Evolutionary conservation across 1,140 invertebrate species (phyloP), one percentile per base, ranked within the genome.

Genomic region (Papilio machaon): DNA sequence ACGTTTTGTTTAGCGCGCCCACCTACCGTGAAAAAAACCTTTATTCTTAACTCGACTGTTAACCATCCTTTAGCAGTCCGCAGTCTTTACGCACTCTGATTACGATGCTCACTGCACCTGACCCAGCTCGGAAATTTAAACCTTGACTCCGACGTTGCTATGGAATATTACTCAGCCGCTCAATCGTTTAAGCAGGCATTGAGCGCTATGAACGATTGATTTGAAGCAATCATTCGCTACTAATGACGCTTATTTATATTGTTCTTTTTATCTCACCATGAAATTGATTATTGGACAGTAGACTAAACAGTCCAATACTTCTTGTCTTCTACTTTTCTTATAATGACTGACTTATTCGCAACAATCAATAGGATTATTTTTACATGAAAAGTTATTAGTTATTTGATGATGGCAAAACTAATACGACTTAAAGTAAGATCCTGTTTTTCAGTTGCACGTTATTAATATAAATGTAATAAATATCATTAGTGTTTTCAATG

Each of bases 11-110:
- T 49, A 76, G 47, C 74, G 43, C 43, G 74, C 19, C 23, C 46
- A 76, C 47, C 10, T 76, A 76, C 74, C 74, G 74, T 76, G 73
- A 75, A 75, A 75, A 43, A 52, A 76, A 47, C 23, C 74, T 76
- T 76, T 76, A 76, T 76, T 54, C 74, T 76, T 76, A 49, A 52
- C 74, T 76, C 43, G n/a, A 49, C 74, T 73, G 38, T 76, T 52
- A 76, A 76, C 74, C 74, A 47, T 49, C 74, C 74, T 76, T 76
- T 49, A 49, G 74, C 47, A 30, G 52, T 54, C 74, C 74, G 74
- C 74, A 76, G 13, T 76, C 74, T 76, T 76, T 47, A 76, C 74
- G 74, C 74, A 76, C 46, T 49, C 43, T 76, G 74, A 76, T 30
- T 76, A 30, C 47, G 23, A 52, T 76, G 74, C 19, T 76, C 43